Conservation (phyloP, 2,888 invertebrate genomes). For the Agrochola lota region DNA sequence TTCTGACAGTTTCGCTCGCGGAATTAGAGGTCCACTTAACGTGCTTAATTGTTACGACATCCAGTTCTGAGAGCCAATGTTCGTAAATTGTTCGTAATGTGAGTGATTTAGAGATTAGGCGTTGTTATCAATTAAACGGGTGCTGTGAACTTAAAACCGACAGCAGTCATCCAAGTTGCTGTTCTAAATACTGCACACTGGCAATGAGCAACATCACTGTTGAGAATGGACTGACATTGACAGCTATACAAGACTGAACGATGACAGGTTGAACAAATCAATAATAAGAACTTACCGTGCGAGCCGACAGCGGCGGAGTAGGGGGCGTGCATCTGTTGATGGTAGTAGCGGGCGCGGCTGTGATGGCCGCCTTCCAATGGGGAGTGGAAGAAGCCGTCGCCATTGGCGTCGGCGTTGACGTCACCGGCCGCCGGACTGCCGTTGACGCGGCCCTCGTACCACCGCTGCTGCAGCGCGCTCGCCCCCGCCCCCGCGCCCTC, state of each 20-base stretch:
- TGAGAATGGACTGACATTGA: not conserved
- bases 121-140: constrained; percentile 48
- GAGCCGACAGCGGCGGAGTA: constrained; percentile 89
- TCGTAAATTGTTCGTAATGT: constrained; percentile 67
- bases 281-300: constrained; percentile 83
- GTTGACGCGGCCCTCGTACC: constrained; percentile 90
- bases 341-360: constrained; percentile 90
- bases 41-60: constrained; percentile 80
- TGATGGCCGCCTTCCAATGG: constrained; percentile 90
- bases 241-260: not conserved
- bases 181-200: not conserved
- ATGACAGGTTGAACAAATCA: constrained; percentile 12
- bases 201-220: not conserved
- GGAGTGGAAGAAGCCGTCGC: constrained; percentile 90
- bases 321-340: constrained; percentile 90
- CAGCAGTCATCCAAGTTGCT: constrained; percentile 5
- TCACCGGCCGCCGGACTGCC: constrained; percentile 88
- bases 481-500: constrained; percentile 84
- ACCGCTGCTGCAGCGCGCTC: constrained; percentile 89
- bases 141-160: constrained; percentile 25
- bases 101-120: constrained; percentile 55
- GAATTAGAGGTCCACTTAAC: constrained; percentile 75
- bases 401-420: constrained; percentile 88
- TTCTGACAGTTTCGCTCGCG: constrained; percentile 80
- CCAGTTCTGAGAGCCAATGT: constrained; percentile 71